These are phyloP conservation scores for Wasmannia auropunctata DNA, from an alignment of 1,140 invertebrate species.

Conservation along the genomic window DNA sequence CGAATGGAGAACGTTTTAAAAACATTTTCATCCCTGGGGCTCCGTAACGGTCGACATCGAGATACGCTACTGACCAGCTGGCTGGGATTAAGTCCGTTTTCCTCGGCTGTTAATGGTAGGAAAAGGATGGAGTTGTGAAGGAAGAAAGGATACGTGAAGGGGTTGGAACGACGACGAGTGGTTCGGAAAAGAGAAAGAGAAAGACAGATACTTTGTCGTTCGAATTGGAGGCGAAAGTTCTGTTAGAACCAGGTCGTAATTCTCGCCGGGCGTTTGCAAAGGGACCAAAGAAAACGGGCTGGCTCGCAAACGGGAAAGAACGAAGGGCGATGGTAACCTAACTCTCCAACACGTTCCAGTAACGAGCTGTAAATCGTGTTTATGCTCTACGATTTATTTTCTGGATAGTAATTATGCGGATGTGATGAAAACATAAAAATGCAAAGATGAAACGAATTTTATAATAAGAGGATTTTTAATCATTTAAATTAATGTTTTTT, in stretches of 20 bases:
- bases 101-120: slow-evolving; percentile 31
- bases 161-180: slow-evolving; percentile 23
- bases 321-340: slow-evolving; percentile 46
- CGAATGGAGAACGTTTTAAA: slow-evolving; percentile 43
- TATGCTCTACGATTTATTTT: slow-evolving; percentile 25
- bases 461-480: neutral
- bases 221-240: slow-evolving; percentile 70
- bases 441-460: neutral
- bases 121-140: slow-evolving; percentile 30
- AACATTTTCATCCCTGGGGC: slow-evolving; percentile 49
- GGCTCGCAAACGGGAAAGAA: slow-evolving; percentile 47
- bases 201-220: slow-evolving; percentile 66
- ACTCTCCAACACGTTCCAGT: slow-evolving; percentile 49
- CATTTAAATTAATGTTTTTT: neutral
- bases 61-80: slow-evolving; percentile 50
- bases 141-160: slow-evolving; percentile 7
- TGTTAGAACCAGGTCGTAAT: slow-evolving; percentile 67
- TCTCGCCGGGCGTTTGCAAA: slow-evolving; percentile 65
- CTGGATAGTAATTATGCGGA: slow-evolving; percentile 33
- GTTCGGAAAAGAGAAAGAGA: slow-evolving; percentile 17
- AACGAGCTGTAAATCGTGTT: slow-evolving; percentile 60
- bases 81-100: slow-evolving; percentile 66
- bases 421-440: neutral
- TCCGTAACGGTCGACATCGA: slow-evolving; percentile 30
- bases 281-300: slow-evolving; percentile 58